Evolutionary conservation across 1,140 invertebrate species (phyloP).

Genomic region (Lysiphlebus fabarum): DNA sequence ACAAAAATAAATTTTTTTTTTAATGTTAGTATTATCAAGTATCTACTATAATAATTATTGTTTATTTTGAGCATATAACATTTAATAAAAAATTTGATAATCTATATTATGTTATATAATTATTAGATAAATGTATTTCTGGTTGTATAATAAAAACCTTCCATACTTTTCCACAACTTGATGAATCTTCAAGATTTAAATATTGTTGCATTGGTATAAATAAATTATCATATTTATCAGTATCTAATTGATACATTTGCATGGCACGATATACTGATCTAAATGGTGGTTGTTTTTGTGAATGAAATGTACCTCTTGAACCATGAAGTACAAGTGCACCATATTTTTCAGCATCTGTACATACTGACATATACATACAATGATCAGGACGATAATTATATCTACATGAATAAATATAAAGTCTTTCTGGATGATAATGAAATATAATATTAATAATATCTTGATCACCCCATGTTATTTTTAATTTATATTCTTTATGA

Average conservation of each 20-base stretch:
- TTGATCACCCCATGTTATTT: slow-evolving; percentile 96
- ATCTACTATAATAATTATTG: too few species aligned
- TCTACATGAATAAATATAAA: slow-evolving; percentile 79
- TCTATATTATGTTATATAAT: slow-evolving; percentile 11
- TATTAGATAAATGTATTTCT: slow-evolving; percentile 39
- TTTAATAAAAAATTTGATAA: too few species aligned
- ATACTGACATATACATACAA: slow-evolving; percentile 90
- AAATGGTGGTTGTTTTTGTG: slow-evolving; percentile 83
- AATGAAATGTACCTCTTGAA: slow-evolving; percentile 81
- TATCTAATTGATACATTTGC: slow-evolving; percentile 59
- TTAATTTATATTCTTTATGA: slow-evolving; percentile 78
- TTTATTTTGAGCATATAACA: too few species aligned
- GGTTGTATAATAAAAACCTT: slow-evolving; percentile 50
- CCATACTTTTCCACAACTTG: slow-evolving; percentile 56
- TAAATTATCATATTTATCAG: slow-evolving; percentile 52
- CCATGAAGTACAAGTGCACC: slow-evolving; percentile 87
- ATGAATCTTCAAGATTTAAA: slow-evolving; percentile 46
- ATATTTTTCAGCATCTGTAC: slow-evolving; percentile 68
- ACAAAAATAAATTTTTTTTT: too few species aligned
- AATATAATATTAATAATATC: slow-evolving; percentile 97
- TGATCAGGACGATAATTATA: slow-evolving; percentile 93
- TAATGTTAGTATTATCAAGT: too few species aligned
- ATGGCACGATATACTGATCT: slow-evolving; percentile 71
- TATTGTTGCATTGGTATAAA: slow-evolving; percentile 53
- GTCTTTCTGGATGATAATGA: slow-evolving; percentile 82